Percentiles rank a stretch among this genome's conserved stretches.
Evolutionary conservation across 2,113 vertebrate species (phyloP).

Genomic region (Hydrolagus affinis): DNA sequence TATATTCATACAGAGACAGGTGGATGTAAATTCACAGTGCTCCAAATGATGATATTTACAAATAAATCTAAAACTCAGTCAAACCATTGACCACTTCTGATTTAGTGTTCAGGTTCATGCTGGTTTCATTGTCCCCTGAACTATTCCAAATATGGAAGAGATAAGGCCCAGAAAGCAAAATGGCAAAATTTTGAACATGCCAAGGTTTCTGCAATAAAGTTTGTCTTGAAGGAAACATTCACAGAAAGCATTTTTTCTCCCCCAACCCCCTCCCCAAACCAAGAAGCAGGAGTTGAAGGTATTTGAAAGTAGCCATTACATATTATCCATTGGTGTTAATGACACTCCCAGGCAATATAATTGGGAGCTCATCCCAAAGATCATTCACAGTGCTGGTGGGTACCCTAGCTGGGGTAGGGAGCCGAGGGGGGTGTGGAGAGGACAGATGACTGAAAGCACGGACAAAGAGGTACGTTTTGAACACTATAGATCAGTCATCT

Average conservation of each 20-base stretch:
- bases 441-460: too few relatives aligned
- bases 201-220: neutral
- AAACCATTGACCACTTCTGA: neutral
- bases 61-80: neutral
- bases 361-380: too few relatives aligned
- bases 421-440: too few relatives aligned
- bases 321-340: neutral
- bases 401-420: too few relatives aligned
- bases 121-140: too few relatives aligned
- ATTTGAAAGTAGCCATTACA: constrained; percentile 21
- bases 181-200: constrained; percentile 12
- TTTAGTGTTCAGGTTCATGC: neutral
- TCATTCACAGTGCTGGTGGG: too few relatives aligned
- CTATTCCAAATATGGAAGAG: neutral
- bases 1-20: neutral
- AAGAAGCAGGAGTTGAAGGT: constrained; percentile 14
- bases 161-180: neutral
- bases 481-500: constrained; percentile 28
- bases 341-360: neutral
- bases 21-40: neutral
- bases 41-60: neutral
- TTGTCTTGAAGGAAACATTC: constrained; percentile 18
- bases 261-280: neutral
- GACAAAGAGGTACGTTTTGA: too few relatives aligned
- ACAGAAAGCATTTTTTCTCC: neutral